phyloP scores from a whole-genome alignment of 2,113 vertebrate species.

The Morphnarchus princeps region DNA sequence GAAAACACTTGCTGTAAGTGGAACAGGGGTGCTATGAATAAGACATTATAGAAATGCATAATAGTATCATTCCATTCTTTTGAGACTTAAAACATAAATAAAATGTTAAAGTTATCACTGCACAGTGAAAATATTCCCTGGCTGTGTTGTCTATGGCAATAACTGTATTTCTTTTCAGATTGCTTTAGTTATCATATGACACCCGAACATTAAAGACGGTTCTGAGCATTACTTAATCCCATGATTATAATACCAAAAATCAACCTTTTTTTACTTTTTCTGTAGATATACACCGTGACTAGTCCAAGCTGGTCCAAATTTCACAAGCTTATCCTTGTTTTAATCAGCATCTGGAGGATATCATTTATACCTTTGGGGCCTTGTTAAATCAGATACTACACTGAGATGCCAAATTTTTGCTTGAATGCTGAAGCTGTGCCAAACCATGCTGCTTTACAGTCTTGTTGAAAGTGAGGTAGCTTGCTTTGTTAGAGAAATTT shows the following conservation, averaged over 20 bases:
- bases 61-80: background rate
- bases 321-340: background rate
- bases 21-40: background rate
- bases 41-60: background rate
- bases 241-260: background rate
- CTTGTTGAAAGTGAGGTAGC: background rate
- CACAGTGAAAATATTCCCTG: background rate
- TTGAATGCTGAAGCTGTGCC: background rate
- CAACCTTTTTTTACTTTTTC: background rate
- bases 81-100: background rate
- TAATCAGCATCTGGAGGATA: background rate
- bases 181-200: background rate
- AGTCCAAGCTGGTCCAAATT: background rate
- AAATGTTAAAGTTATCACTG: background rate
- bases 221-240: background rate
- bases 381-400: background rate
- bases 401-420: background rate
- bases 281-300: background rate
- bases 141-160: background rate
- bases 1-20: background rate
- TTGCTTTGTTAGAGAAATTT: background rate
- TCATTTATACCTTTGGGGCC: background rate
- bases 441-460: background rate
- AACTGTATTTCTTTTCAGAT: background rate
- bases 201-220: background rate